These are phyloP conservation scores for Drosophila dives DNA, from an alignment of 2,888 invertebrate species.

Conservation along the genomic window DNA sequence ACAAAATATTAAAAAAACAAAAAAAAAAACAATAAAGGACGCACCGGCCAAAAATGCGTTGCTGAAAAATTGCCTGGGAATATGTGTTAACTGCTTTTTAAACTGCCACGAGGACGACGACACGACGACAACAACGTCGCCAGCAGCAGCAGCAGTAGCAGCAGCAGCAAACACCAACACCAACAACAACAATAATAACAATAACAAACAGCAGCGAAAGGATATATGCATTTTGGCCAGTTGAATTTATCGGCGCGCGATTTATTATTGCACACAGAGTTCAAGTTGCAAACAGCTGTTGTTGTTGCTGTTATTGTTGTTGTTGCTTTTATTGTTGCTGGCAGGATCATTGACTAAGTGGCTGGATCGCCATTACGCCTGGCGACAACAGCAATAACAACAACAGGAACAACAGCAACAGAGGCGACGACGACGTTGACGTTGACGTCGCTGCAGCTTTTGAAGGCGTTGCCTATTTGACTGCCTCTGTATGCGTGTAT, in stretches of 20 bases:
- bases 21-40: conserved; percentile 38
- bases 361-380: conserved; percentile 66
- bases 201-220: conserved; percentile 42
- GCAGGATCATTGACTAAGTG: conserved; percentile 74
- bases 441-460: conserved; percentile 64
- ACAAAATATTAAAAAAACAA: conserved; percentile 23
- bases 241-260: conserved; percentile 69
- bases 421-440: conserved; percentile 13
- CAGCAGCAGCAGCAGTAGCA: conserved; percentile 16
- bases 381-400: conserved; percentile 13
- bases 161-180: conserved; percentile 8
- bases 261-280: conserved; percentile 61
- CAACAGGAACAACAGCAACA: background rate
- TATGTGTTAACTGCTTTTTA: conserved; percentile 85
- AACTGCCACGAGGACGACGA: conserved; percentile 82
- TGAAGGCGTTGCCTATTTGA: conserved; percentile 83
- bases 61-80: conserved; percentile 83
- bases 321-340: conserved; percentile 29
- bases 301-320: conserved; percentile 20
- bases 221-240: conserved; percentile 71
- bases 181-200: conserved; percentile 30
- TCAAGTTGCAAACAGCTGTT: conserved; percentile 62
- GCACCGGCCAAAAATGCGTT: conserved; percentile 75
- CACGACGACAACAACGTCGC: conserved; percentile 66
- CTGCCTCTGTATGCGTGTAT: conserved; percentile 40